Base-by-base conservation (phyloP, 2,888 invertebrate species). In the Athalia cordata region DNA sequence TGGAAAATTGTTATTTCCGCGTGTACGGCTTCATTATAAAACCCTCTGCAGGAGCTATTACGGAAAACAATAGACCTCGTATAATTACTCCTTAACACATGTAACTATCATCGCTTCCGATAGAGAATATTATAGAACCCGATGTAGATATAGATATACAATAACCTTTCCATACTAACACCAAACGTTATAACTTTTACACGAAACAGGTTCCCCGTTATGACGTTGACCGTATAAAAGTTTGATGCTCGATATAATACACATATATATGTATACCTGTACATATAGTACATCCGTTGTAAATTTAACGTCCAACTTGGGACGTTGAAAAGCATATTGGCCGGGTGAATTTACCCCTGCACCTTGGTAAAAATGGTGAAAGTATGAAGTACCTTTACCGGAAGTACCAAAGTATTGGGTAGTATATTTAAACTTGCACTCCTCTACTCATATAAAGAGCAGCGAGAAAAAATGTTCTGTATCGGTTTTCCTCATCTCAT, bases 1-100 rank as follows among this genome's bases (percentile, higher is more conserved):
- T 68, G 52, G 50, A 68, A 68, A 68, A 68, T 68, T 68, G 68
- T 68, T 68, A 68, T 68, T 68, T 68, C 49, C 29, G 68, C 68
- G 52, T 68, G 68, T 68, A 55, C 50, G 15, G 43, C 52, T 68
- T 68, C 68, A 68, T 68, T 68, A 68, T 68, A 68, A 68, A 68
- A 52, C 68, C 50, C 52, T 5, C 9, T 5, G 68, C 68, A 52
- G 29, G 1, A 29, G 29, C 29, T 29, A 29, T 29, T 29, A 29
- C 29, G 29, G 29, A 15, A 8, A 68, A 68, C 68, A 68, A 68
- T 29, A 68, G 68, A 55, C 55, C 29, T 64, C 15, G 29, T 29
- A 55, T 68, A 52, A 68, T 68, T 68, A 68, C 15, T 5, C 9
- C 68, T 68, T 55, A 52, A 68, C 68, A 68, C 68, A 29, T 68